These are phyloP conservation scores for Thripadectes ignobilis DNA, from an alignment of 2,797 vertebrate genomes.

Conservation along the genomic window DNA sequence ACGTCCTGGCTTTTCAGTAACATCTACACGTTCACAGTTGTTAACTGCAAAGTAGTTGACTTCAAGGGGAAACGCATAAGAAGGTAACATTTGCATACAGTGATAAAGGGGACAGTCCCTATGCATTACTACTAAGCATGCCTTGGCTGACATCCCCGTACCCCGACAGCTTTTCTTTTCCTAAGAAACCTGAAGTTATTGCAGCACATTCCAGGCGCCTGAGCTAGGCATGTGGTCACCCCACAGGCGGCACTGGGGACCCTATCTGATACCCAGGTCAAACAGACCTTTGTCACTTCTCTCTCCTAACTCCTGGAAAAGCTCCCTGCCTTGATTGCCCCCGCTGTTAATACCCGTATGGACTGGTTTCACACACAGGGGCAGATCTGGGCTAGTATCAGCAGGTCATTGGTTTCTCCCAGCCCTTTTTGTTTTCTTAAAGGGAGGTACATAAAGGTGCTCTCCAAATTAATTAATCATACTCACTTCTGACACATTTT, in stretches of 20 bases:
- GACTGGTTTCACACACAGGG: rapidly evolving
- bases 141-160: not conserved
- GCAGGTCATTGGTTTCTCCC: not conserved
- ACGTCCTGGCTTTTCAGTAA: not conserved
- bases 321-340: not conserved
- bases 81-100: not conserved
- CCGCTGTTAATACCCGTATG: rapidly evolving
- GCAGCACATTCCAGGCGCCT: rapidly evolving
- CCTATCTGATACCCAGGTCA: not conserved
- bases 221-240: rapidly evolving
- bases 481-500: rapidly evolving
- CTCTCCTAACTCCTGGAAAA: not conserved
- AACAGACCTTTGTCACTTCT: not conserved
- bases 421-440: not conserved
- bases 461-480: not conserved
- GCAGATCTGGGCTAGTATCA: not conserved
- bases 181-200: not conserved
- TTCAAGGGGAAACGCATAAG: slow-evolving; percentile 8
- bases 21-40: rapidly evolving
- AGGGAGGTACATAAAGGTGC: rapidly evolving
- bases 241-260: not conserved
- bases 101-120: not conserved
- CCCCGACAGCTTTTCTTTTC: not conserved
- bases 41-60: not conserved
- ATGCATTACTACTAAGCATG: not conserved